A percentile compares a stretch with the other conserved stretches of the same genome.
These are phyloP conservation scores for Patella depressa DNA, from an alignment of 2,888 invertebrate genomes.

Conservation along the genomic window DNA sequence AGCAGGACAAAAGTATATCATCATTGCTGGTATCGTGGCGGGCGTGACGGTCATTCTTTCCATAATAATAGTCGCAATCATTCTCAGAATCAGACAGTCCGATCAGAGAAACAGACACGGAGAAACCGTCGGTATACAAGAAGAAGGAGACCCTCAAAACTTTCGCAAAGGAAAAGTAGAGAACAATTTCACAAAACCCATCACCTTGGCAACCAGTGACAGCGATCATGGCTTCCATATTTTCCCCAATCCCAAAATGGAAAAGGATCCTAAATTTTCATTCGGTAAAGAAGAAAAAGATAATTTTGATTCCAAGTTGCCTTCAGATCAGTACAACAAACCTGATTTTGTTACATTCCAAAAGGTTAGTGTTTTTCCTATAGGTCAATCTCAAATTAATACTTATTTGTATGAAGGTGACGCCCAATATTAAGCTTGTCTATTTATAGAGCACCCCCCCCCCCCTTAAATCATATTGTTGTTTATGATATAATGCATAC, in stretches of 20 bases:
- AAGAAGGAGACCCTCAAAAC: constrained; percentile 38
- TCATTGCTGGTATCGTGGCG: constrained; percentile 37
- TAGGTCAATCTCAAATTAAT: no score
- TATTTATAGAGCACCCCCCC: no score
- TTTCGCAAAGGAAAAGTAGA: constrained; percentile 32
- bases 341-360: constrained; percentile 43
- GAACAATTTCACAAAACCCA: constrained; percentile 29
- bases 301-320: constrained; percentile 7
- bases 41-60: constrained; percentile 38
- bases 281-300: constrained; percentile 21
- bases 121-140: constrained; percentile 40
- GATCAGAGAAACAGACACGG: constrained; percentile 19
- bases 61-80: constrained; percentile 36
- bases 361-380: constrained; percentile 32
- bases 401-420: no score
- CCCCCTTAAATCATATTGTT: no score
- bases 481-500: no score
- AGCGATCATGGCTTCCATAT: not conserved
- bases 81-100: constrained; percentile 30
- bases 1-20: constrained; percentile 33
- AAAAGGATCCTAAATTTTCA: constrained; percentile 15
- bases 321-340: constrained; percentile 35
- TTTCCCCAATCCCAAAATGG: constrained; percentile 13
- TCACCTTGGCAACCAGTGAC: constrained; percentile 17
- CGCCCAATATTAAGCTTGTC: no score